Base-by-base conservation (phyloP, 2,888 invertebrate species). In the Junonia oenone region DNA sequence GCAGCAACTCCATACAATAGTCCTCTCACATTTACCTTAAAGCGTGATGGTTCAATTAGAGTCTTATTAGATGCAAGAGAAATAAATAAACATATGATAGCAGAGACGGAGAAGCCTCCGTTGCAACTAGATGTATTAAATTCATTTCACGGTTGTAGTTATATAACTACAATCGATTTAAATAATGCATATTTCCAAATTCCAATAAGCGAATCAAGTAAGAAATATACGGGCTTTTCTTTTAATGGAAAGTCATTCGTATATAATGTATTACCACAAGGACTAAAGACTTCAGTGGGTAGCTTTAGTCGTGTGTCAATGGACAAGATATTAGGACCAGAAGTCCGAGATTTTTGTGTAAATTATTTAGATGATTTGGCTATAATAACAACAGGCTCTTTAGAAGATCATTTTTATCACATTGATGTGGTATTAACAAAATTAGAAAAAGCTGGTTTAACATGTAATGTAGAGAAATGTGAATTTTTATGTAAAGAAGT, bases 351-450 rank as follows among this genome's bases (percentile, higher is more conserved):
- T 0, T 69, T 60, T 26, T 69, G 67, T 29, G 64, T 65, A 0
- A 69, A 68, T 45, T 68, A 67, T 51, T 27, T 67, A 1, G 67
- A 67, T 37, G 68, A 68, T 48, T 40, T 69, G 1, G 66, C 63
- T 0, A 62, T 68, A 15, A 29, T 65, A 8, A 64, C 64, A 0
- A 54, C 45, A 0, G 66, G 65, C 0, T 8, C 14, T 6, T 19
- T 63, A 1, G 26, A 55, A 0, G 19, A 60, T 8, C 69, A 69
- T 49, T 2, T 69, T 14, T 52, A 59, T 6, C 67, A 67, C 48
- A 6, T 67, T 11, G 51, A 63, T 14, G 45, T 53, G 1, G 15
- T 58, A 43, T 45, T 51, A 14, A 22, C 19, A 8, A 56, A 37
- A 15, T 51, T 60, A 26, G 19, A 51, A 27, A 17, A 22, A 9